These are phyloP conservation scores for Passerculus sandwichensis DNA, from an alignment of 2,797 vertebrate species.

Conservation along the genomic window DNA sequence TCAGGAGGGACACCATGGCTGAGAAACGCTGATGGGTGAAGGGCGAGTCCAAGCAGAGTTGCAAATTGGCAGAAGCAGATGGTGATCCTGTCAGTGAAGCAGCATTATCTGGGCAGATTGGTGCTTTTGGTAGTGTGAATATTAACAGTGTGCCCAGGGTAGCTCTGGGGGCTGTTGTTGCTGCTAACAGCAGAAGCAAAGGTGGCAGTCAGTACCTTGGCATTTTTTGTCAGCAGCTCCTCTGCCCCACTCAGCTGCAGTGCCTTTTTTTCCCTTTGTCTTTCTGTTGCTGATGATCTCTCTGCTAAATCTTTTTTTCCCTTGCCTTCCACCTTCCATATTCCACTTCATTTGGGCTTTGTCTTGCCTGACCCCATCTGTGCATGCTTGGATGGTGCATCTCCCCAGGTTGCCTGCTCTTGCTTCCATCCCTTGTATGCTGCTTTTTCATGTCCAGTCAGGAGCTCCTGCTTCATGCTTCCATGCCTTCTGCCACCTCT, in stretches of 20 bases:
- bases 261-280: not conserved
- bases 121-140: not conserved
- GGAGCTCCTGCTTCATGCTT: not conserved
- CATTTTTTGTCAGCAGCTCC: not conserved
- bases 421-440: not conserved
- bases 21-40: not conserved
- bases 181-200: not conserved
- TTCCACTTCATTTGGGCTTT: not conserved
- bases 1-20: not conserved
- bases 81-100: not conserved
- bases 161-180: not conserved
- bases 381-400: not conserved
- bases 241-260: not conserved
- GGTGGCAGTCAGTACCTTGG: not conserved
- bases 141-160: not conserved
- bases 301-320: not conserved
- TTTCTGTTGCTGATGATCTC: not conserved
- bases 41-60: not conserved
- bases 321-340: not conserved
- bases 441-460: not conserved
- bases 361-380: not conserved
- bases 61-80: not conserved
- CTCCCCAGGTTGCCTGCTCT: not conserved
- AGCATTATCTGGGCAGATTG: not conserved
- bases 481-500: not conserved